Base-by-base conservation (phyloP, 2,797 vertebrate genomes). In the Brachyrhaphis roseni region DNA sequence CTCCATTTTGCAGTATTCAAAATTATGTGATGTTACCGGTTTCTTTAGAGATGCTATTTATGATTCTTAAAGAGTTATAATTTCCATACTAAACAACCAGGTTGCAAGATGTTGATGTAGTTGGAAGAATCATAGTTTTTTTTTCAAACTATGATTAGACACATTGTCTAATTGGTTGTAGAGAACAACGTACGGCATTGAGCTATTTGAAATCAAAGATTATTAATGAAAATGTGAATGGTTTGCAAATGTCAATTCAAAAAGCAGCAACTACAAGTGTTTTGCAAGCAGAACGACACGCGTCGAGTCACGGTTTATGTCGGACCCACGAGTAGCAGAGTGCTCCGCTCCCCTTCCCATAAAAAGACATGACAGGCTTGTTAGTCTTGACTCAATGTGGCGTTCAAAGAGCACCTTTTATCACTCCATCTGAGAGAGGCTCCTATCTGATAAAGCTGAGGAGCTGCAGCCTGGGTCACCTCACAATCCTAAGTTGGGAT, bases 391-490 rank as follows among this genome's bases (percentile, higher is more conserved):
- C 86, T 87, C 75, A 62, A 80, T 68, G 68, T 83, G 82, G 87
- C 86, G 94, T 95, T 96, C 96, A 96, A 97, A 97, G 95, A 90
- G 47, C 77, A 82, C 81, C 79, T 91, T 91, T 62, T 94, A 96
- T 95, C 92, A 45, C 88, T 82, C 85, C 91, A 96, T 94, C 93
- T 91, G 87, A 4, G 76, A 94, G 91, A 90, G 87, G 88, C 80
- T 92, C 83, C 88, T 92, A 96, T 96, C 92, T 94, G 91, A 95
- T 94, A 89, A 89, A 79, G 81, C 87, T 77, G 84, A 82, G 78
- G 88, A 94, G 85, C 85, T 62, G 64, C 80, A 87, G 80, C 85
- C 82, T 74, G 68, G 82, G 91, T 95, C 93, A 96, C 93, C 93
- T 95, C 92, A 77, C 73, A 85, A 90, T 89, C 81, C 86, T 73